Base-by-base conservation (phyloP, 2,888 invertebrate genomes). In the Nemotelus pantherinus region DNA sequence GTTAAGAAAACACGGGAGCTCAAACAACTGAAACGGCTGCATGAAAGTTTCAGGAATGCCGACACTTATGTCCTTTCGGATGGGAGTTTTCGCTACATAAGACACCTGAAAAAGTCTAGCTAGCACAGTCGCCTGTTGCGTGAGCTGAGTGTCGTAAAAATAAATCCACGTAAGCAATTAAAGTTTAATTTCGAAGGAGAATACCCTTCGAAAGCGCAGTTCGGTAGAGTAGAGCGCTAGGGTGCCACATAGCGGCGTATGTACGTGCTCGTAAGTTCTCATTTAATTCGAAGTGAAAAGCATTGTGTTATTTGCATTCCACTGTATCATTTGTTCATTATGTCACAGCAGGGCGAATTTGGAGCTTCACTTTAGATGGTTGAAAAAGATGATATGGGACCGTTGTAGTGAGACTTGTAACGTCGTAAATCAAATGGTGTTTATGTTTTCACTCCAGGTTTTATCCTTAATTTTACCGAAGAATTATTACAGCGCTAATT, bases 141-240 rank as follows among this genome's bases (percentile, higher is more conserved):
- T 79, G 79, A 77, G 74, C 55, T 72, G 77, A 58, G 68, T 77
- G 77, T 65, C 79, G 74, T 79, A 79, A 79, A 79, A 79, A 79
- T 79, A 79, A 79, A 79, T 79, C 77, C 79, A 77, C 71, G 77
- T 63, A 77, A 77, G 77, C 79, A 79, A 79, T 79, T 79, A 79
- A 79, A 79, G 79, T 79, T 79, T 79, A 75, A 79, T 67, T 77
- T 67, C 25, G 79, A 39, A 72, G 76, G 53, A 65, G 70, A 44
- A 70, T 9, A 41, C 60, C 6, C 25, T 25, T 25, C 25, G 43
- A 43, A 70, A 45, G 3, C 45, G 55, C 3, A 55, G 47, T 9
- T 50, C 60, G 60, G 60, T 58, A 25, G 60, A 25, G 57, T 41
- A 48, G 4, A 48, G 7, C 4, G 10, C 7, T 9, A 55, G 25